phyloP scores from a whole-genome alignment of 53 echinoderm and acorn worm genomes.

The Astropecten irregularis region DNA sequence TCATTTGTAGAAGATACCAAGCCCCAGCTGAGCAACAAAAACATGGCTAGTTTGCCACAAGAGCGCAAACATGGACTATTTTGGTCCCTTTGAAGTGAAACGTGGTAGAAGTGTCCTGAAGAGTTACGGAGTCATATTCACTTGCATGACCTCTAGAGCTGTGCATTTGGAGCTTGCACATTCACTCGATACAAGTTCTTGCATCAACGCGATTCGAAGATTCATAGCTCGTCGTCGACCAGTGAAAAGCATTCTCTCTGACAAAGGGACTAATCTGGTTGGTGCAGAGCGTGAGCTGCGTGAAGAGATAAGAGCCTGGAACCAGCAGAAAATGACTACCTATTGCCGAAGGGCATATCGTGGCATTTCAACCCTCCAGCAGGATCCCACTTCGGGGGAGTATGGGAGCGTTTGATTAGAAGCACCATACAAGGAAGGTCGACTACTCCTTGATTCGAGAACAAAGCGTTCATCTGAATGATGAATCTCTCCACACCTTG shows the following conservation, averaged over 20 bases:
- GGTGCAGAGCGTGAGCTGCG: constrained; percentile 58
- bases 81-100: constrained; percentile 54
- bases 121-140: constrained; percentile 68
- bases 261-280: constrained; percentile 65
- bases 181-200: constrained; percentile 22
- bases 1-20: constrained; percentile 37
- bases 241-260: constrained; percentile 36
- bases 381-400: too few relatives aligned
- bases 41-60: constrained; percentile 56
- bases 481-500: constrained; percentile 30
- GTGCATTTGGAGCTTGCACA: constrained; percentile 58
- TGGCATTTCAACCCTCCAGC: constrained; percentile 70
- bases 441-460: constrained; percentile 58
- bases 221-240: constrained; percentile 55
- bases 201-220: constrained; percentile 58
- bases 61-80: constrained; percentile 56
- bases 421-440: constrained; percentile 63
- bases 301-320: constrained; percentile 24
- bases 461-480: constrained; percentile 20
- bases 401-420: constrained; percentile 71
- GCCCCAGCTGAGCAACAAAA: constrained; percentile 45
- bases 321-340: constrained; percentile 37
- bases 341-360: constrained; percentile 27
- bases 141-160: constrained; percentile 43
- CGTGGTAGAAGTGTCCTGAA: constrained; percentile 32